Base-by-base conservation (phyloP, 1,140 invertebrate genomes). In the Drosophila busckii region DNA sequence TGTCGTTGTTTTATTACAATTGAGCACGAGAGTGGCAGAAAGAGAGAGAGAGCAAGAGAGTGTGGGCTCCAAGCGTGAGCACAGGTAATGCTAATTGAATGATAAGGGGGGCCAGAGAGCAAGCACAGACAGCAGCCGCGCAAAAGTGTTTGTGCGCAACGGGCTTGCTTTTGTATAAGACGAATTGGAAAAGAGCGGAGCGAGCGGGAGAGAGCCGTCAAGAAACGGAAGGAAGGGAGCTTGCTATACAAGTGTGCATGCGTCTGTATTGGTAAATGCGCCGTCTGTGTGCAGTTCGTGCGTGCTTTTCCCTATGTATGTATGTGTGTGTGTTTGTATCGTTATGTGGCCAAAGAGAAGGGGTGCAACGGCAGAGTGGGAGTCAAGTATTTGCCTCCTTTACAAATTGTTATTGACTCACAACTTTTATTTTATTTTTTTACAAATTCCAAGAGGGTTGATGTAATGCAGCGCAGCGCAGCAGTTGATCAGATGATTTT, bases 131-230 rank as follows among this genome's bases (percentile, higher is more conserved):
- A 61, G 61, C 65, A n/a, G n/a, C n/a, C n/a, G 40, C 70, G 50
- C 70, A 65, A 73, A 70, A 61, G 54, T 61, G 70, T 70, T 65
- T 75, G 53, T 75, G 70, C 70, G 70, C 70, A 75, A 75, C 61
- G 70, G 70, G 69, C 70, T 75, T 78, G n/a, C n/a, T n/a, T n/a
- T n/a, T n/a, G 70, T 76, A 76, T 78, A 76, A 76, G 66, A 70
- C 53, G 67, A 76, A 70, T 55, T n/a, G n/a, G 48, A 64, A 73
- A 75, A 69, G 63, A 65, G 50, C 62, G 69, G n/a, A n/a, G n/a
- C n/a, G n/a, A n/a, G n/a, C n/a, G n/a, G n/a, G n/a, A n/a, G n/a
- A 64, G 46, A 73, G 50, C 38, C 46, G 44, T 64, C 56, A 52
- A 65, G 44, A 66, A 66, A 66, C 70, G 70, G 70, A 76, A 76